These are phyloP conservation scores for Trogon melanurus DNA, from an alignment of 2,113 vertebrate species.

Conservation along the genomic window DNA sequence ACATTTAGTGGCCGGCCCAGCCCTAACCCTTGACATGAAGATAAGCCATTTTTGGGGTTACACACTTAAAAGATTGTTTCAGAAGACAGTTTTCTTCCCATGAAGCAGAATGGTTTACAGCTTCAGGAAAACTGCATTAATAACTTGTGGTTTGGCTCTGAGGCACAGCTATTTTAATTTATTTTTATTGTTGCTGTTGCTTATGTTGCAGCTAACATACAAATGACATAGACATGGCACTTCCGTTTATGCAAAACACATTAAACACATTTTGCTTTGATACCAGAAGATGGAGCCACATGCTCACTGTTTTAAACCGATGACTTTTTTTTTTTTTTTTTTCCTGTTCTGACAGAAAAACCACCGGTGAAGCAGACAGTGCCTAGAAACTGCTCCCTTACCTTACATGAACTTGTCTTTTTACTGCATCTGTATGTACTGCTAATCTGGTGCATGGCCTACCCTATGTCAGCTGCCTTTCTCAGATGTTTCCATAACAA, in stretches of 20 bases:
- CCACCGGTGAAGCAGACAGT: background rate
- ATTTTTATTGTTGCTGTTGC: background rate
- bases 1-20: too few relatives aligned
- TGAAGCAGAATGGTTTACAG: background rate
- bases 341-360: background rate
- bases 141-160: background rate
- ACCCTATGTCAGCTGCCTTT: background rate
- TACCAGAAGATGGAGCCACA: slow-evolving; percentile 62
- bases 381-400: slow-evolving; percentile 18
- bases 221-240: background rate
- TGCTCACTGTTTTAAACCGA: slow-evolving; percentile 1
- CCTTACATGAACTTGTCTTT: slow-evolving; percentile 39
- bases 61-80: background rate
- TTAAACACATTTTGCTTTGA: background rate
- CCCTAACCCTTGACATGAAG: background rate
- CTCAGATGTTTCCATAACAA: slow-evolving; percentile 42
- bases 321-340: background rate
- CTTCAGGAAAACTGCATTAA: background rate
- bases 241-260: background rate
- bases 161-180: background rate
- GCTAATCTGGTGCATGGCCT: background rate
- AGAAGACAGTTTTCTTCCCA: background rate
- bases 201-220: background rate
- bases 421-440: background rate
- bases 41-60: background rate